A percentile compares a stretch with the other conserved stretches of the same genome.
phyloP scores from a whole-genome alignment of 2,113 vertebrate genomes.

The Micronycteris hirsuta region DNA sequence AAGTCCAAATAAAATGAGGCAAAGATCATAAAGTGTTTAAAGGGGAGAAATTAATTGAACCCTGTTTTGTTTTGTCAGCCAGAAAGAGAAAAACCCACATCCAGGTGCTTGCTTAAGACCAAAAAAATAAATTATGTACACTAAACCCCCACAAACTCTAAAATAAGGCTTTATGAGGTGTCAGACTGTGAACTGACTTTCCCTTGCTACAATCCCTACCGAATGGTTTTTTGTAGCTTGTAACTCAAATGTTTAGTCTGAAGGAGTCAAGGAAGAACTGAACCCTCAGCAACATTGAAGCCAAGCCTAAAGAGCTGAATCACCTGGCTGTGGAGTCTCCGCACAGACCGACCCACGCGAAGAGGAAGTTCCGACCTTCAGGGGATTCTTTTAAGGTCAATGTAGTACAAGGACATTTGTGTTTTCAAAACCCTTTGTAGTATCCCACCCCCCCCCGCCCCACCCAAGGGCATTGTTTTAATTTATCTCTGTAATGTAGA shows the following conservation, averaged over 20 bases:
- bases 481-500: slow-evolving; percentile 2
- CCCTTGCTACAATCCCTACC: slow-evolving; percentile 61
- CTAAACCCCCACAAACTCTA: slow-evolving; percentile 58
- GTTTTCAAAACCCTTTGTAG: not conserved
- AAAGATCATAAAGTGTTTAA: slow-evolving; percentile 64
- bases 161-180: slow-evolving; percentile 75
- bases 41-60: slow-evolving; percentile 65
- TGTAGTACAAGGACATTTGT: not conserved
- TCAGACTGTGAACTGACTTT: slow-evolving; percentile 71
- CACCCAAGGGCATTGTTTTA: not conserved
- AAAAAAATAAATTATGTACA: slow-evolving; percentile 68
- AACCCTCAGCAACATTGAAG: slow-evolving; percentile 51
- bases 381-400: not conserved
- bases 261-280: slow-evolving; percentile 69
- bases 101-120: slow-evolving; percentile 61
- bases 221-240: slow-evolving; percentile 70
- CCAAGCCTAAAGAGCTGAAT: slow-evolving; percentile 49
- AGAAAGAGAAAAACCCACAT: slow-evolving; percentile 59
- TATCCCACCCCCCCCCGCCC: too few species aligned
- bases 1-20: slow-evolving; percentile 71
- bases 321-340: not conserved
- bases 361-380: not conserved
- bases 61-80: slow-evolving; percentile 62
- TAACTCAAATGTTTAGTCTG: slow-evolving; percentile 75
- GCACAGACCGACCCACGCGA: not conserved